Evolutionary conservation across 53 echinoderm and acorn worm species (phyloP), one percentile per base, ranked within the genome.

Genomic region (Paelopatides confundens): DNA sequence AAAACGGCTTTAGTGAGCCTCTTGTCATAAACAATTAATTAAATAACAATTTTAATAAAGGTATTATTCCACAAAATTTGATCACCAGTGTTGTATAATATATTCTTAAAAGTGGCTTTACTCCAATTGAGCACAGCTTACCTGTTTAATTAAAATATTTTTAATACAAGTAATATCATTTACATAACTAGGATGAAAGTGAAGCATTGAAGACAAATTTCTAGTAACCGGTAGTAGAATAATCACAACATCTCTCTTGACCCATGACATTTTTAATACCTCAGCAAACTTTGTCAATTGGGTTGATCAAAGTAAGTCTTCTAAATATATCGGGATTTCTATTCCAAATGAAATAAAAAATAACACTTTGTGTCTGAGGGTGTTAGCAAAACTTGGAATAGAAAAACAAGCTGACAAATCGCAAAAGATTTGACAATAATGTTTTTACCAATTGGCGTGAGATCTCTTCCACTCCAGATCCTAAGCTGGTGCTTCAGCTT

Each of bases 271-370:
- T 33, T 35, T 31, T 67, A 9, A 35, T 17, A 7, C 15, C 9
- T 3, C 8, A 12, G 43, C 43, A 43, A 43, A 9, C 9, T 12
- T 43, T 43, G 43, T 43, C 43, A 12, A 43, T 43, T 10, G 43
- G 8, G 12, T 26, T 21, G 1, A 54, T 18, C 58, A 54, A 17
- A 2, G 58, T 54, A 21, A 1, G 1, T 21, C 58, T 21, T 4
- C 4, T 54, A 18, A 54, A 15, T 0, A 17, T 54, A 18, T 54
- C 58, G 2, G 58, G 58, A 21, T 17, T 18, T 1, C 78, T 52
- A 78, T 18, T 2, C 17, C 78, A 78, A 12, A 78, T 78, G 31
- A 78, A 50, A 50, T 78, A 1, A 50, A 78, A 78, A 31, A 51
- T 78, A 17, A 30, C 23, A 17, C 18, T 0, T 30, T 78, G 30